A percentile compares a stretch with the other conserved stretches of the same genome.
These are phyloP conservation scores for Stichopus horrens DNA, from an alignment of 53 echinoderm and acorn worm species.

Conservation along the genomic window DNA sequence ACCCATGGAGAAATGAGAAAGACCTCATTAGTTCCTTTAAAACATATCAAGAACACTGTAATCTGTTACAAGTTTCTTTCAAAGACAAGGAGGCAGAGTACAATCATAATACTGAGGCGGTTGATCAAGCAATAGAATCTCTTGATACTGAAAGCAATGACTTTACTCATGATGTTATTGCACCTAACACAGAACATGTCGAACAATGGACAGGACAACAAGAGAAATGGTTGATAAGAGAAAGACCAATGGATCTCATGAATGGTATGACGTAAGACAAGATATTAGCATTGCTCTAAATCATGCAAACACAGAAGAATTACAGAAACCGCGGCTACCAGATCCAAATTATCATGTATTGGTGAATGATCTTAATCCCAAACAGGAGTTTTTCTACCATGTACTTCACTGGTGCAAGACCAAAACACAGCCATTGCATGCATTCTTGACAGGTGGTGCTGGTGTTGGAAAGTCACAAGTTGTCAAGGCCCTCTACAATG, in stretches of 20 bases:
- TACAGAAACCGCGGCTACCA: conserved; percentile 31
- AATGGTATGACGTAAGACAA: conserved; percentile 8
- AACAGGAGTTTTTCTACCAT: conserved; percentile 43
- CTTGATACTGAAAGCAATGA: no score
- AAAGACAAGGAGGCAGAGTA: conserved; percentile 28
- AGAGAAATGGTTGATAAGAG: no score
- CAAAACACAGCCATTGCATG: background rate
- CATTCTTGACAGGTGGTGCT: conserved; percentile 39
- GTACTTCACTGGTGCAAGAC: conserved; percentile 44
- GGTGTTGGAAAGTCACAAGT: conserved; percentile 46
- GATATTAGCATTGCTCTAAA: conserved; percentile 49
- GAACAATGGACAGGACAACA: no score
- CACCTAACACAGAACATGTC: conserved; percentile 35
- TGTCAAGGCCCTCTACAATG: background rate
- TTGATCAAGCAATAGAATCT: conserved; percentile 20
- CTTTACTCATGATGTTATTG: conserved; percentile 24
- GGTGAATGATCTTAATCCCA: conserved; percentile 39
- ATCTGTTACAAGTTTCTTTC: no score
- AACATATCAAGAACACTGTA: no score
- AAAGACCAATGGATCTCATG: background rate
- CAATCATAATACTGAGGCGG: conserved; percentile 29
- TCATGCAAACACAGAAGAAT: conserved; percentile 29
- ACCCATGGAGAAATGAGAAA: conserved; percentile 11
- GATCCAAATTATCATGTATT: conserved; percentile 51
- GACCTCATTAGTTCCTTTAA: no score